phyloP scores from a whole-genome alignment of 2,888 invertebrate genomes.

The Allacma fusca region DNA sequence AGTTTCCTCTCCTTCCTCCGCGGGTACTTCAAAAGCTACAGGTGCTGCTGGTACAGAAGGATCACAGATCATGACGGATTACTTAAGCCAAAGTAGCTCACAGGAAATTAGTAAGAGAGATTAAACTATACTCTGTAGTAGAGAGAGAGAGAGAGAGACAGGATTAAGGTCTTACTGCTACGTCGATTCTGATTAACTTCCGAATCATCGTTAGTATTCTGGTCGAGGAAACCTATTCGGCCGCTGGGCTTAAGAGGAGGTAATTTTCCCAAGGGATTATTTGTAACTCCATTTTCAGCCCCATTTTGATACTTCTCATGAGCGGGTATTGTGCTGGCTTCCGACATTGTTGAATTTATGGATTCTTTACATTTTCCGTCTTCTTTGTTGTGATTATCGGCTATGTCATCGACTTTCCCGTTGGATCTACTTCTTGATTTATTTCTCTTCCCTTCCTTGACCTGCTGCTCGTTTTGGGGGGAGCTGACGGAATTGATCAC shows the following conservation, averaged over 20 bases:
- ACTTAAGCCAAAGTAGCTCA: too few relatives aligned
- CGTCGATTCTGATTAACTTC: slow-evolving; percentile 41
- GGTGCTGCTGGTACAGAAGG: slow-evolving; percentile 53
- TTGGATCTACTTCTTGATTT: slow-evolving; percentile 28
- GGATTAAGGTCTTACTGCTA: slow-evolving; percentile 34
- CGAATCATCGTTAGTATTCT: slow-evolving; percentile 44
- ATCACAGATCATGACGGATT: too few relatives aligned
- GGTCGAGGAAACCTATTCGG: slow-evolving; percentile 55
- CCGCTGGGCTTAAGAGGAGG: slow-evolving; percentile 59
- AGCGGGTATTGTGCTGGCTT: slow-evolving; percentile 59
- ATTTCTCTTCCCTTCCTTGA: slow-evolving; percentile 39
- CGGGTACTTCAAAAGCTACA: slow-evolving; percentile 61
- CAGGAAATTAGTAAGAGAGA: not conserved
- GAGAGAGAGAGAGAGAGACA: not conserved
- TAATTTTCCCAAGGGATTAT: slow-evolving; percentile 48
- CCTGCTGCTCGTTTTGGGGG: not conserved
- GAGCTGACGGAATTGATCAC: slow-evolving; percentile 55
- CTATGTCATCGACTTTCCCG: slow-evolving; percentile 37
- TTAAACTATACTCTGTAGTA: not conserved
- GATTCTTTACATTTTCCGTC: slow-evolving; percentile 38
- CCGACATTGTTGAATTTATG: slow-evolving; percentile 52
- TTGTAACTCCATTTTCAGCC: slow-evolving; percentile 35
- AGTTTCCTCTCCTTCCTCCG: slow-evolving; percentile 48
- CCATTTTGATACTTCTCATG: slow-evolving; percentile 57
- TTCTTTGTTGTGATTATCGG: slow-evolving; percentile 36